Percentiles rank a stretch among this genome's conserved stretches.
phyloP scores from a whole-genome alignment of 2,888 invertebrate species.

The Lepidonotus clava region DNA sequence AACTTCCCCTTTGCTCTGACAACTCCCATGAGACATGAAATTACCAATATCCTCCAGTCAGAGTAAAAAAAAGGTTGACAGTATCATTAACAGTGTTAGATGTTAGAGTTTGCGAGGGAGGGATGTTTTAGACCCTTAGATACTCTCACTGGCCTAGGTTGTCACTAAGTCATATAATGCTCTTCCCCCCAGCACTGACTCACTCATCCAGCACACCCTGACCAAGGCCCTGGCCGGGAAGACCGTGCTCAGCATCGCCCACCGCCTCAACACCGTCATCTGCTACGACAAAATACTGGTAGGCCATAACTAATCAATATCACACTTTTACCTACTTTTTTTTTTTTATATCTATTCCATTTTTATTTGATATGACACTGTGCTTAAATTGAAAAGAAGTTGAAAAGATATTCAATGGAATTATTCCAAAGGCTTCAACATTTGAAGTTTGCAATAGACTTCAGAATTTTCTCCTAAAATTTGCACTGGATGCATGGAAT shows the following conservation, averaged over 20 bases:
- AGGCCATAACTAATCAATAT: neutral
- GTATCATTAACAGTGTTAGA: neutral
- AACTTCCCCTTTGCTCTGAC: neutral
- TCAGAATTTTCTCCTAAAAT: too few species aligned
- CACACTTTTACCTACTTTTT: neutral
- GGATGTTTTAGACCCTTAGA: neutral
- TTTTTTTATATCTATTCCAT: neutral
- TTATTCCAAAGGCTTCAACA: neutral
- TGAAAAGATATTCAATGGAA: neutral
- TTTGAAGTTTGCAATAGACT: too few species aligned
- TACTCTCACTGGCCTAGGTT: neutral
- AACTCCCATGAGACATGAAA: neutral
- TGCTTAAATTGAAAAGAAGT: too few species aligned
- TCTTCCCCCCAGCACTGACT: conserved; percentile 40
- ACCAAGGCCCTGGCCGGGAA: neutral
- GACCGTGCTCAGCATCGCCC: conserved; percentile 48
- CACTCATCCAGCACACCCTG: conserved; percentile 45
- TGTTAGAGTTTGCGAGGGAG: neutral
- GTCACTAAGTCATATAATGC: neutral
- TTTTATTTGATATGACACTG: too few species aligned
- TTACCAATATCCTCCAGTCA: neutral
- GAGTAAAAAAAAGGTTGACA: neutral
- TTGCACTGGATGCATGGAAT: too few species aligned
- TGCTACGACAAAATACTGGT: conserved; percentile 50
- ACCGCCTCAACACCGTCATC: conserved; percentile 44